A percentile compares a stretch with the other conserved stretches of the same genome.
These are phyloP conservation scores for Brachionus rotundiformis DNA, from an alignment of 1,140 invertebrate species.

Conservation along the genomic window DNA sequence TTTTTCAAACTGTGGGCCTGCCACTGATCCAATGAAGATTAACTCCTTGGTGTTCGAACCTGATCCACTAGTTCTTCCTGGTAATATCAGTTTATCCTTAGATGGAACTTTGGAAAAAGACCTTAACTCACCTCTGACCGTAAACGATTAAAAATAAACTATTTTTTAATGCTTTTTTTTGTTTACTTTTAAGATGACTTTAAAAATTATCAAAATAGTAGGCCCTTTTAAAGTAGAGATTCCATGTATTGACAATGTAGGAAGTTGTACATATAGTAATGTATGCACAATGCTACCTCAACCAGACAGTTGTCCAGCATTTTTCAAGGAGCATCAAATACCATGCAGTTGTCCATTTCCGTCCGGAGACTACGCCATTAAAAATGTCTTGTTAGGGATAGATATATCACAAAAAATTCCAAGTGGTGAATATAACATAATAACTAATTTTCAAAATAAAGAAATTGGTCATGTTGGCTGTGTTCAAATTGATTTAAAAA, in stretches of 20 bases:
- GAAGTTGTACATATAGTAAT: conserved; percentile 48
- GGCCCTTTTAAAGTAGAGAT: conserved; percentile 47
- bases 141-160: not conserved
- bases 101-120: not conserved
- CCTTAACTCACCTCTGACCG: not conserved
- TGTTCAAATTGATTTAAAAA: conserved; percentile 31
- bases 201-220: conserved; percentile 46
- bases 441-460: conserved; percentile 37
- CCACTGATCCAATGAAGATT: conserved; percentile 12
- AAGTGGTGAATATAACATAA: conserved; percentile 25
- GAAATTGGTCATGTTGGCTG: conserved; percentile 44
- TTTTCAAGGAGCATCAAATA: conserved; percentile 40
- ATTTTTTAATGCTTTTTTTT: not conserved
- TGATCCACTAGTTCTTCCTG: conserved; percentile 34
- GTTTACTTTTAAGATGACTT: not conserved
- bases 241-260: conserved; percentile 50
- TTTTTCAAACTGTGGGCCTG: conserved; percentile 23
- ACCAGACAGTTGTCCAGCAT: conserved; percentile 33
- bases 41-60: not conserved
- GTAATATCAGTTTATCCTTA: not conserved
- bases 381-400: not conserved
- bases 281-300: not conserved
- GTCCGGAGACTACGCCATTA: not conserved
- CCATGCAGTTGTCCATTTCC: conserved; percentile 49
- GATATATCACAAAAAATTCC: conserved; percentile 11